A percentile compares a stretch with the other conserved stretches of the same genome.
Conservation (phyloP, 2,888 invertebrate genomes). For the Rotaria magnacalcarata region DNA sequence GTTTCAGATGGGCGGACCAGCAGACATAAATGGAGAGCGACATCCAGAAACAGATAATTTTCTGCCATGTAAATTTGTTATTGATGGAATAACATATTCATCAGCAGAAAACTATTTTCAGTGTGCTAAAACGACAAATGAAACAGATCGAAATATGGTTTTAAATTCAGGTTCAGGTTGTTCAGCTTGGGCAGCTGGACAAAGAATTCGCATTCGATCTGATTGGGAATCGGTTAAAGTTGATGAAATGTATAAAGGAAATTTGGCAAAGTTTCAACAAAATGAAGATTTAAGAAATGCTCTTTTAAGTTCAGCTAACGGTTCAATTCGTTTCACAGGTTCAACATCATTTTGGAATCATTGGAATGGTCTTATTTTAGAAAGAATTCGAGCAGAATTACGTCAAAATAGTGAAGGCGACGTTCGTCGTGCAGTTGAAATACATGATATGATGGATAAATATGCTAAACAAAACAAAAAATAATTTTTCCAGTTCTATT, state of each 20-base stretch:
- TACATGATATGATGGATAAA: neutral
- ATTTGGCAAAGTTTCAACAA: constrained; percentile 30
- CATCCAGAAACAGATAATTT: constrained; percentile 29
- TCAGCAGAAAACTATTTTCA: constrained; percentile 24
- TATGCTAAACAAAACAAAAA: neutral
- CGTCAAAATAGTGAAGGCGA: neutral
- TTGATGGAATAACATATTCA: neutral
- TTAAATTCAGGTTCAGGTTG: neutral
- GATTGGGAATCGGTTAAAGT: constrained; percentile 15
- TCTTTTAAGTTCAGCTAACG: neutral
- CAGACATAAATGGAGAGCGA: neutral
- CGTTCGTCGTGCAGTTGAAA: neutral
- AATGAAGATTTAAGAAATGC: neutral
- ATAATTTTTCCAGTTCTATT: neutral
- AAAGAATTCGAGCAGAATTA: constrained; percentile 4
- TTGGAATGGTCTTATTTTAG: constrained; percentile 13
- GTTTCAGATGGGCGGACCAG: constrained; percentile 29
- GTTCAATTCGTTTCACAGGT: neutral
- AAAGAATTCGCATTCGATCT: neutral
- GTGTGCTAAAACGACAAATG: constrained; percentile 9
- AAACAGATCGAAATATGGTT: neutral
- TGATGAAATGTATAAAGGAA: neutral
- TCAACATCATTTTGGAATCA: constrained; percentile 13
- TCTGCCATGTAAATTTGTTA: constrained; percentile 2
- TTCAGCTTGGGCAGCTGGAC: neutral